These are phyloP conservation scores for Hipposideros larvatus DNA, from an alignment of 2,797 vertebrate species.

Conservation along the genomic window DNA sequence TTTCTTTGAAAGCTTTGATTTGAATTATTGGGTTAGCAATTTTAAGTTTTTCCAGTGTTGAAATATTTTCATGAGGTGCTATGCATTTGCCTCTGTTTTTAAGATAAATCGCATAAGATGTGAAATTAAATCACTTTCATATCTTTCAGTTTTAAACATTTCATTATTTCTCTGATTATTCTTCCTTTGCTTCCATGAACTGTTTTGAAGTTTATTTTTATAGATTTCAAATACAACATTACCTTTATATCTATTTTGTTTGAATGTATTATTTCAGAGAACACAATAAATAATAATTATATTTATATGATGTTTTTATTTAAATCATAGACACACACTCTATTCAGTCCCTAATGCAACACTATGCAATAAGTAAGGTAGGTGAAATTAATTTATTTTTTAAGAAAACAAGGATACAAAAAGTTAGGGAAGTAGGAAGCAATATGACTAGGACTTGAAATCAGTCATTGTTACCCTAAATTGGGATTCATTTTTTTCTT, in stretches of 20 bases:
- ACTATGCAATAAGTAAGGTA: not conserved
- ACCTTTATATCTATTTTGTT: not conserved
- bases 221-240: not conserved
- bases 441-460: not conserved
- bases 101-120: not conserved
- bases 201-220: conserved; percentile 4
- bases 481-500: not conserved
- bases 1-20: not conserved
- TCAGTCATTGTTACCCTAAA: not conserved
- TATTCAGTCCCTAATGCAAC: not conserved
- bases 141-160: not conserved
- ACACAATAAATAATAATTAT: not conserved
- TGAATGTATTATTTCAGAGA: not conserved
- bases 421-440: not conserved
- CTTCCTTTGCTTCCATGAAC: not conserved
- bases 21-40: not conserved
- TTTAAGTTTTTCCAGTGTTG: not conserved
- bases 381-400: not conserved
- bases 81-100: not conserved
- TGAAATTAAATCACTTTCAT: not conserved
- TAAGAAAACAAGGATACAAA: not conserved
- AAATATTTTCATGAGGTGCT: conserved; percentile 32
- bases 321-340: not conserved
- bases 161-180: not conserved
- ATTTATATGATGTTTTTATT: not conserved